These are phyloP conservation scores for Orthosia cruda DNA, from an alignment of 2,888 invertebrate species.

Conservation along the genomic window DNA sequence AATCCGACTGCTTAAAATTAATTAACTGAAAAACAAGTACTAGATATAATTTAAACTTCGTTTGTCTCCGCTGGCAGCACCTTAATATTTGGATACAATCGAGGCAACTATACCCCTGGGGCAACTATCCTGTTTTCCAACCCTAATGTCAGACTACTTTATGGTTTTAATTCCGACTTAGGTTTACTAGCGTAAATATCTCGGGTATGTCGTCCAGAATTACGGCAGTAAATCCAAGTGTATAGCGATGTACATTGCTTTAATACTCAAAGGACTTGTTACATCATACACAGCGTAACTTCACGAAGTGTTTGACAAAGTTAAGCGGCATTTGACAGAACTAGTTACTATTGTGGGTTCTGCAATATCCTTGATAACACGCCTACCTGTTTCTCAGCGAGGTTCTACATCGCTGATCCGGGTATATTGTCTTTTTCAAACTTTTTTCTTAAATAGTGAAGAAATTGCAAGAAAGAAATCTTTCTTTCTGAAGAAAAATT, in stretches of 20 bases:
- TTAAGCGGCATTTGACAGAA: background rate
- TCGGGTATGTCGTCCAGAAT: background rate
- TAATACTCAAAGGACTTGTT: slow-evolving; percentile 2
- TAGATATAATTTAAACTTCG: no score
- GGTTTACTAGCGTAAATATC: no score
- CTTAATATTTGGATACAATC: no score
- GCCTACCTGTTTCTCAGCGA: background rate
- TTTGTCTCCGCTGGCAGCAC: no score
- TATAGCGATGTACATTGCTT: background rate
- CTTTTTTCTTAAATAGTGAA: background rate
- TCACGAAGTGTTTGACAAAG: background rate
- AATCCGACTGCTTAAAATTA: no score
- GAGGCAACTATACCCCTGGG: no score
- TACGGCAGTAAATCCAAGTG: background rate
- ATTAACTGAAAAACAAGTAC: no score
- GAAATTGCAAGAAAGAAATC: background rate
- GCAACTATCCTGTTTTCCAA: no score
- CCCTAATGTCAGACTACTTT: no score
- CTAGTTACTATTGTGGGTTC: background rate
- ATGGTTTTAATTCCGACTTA: no score
- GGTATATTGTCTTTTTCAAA: background rate
- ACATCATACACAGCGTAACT: background rate
- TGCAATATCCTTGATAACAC: background rate
- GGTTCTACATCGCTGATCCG: background rate
- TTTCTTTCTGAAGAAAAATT: no score